Conservation (phyloP, 2,797 vertebrate genomes). For the Allenopithecus nigroviridis region DNA sequence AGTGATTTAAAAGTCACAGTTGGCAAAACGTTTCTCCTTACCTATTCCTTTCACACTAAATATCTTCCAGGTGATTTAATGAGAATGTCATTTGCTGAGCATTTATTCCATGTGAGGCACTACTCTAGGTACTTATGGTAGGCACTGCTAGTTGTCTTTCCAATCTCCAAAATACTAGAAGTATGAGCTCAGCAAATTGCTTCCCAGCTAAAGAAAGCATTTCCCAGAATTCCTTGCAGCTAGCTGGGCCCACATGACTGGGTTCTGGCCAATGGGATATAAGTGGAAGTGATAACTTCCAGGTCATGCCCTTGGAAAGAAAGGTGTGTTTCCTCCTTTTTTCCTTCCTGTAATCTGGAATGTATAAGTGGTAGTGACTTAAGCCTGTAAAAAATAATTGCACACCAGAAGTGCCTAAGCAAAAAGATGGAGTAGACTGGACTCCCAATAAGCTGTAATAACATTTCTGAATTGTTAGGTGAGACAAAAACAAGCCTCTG, state of each 20-base stretch:
- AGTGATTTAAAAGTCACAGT: background rate
- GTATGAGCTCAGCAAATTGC: background rate
- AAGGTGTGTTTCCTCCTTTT: background rate
- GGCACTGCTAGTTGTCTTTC: background rate
- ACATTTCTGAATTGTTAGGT: background rate
- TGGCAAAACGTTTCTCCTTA: constrained; percentile 6
- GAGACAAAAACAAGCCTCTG: background rate
- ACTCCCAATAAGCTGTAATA: background rate
- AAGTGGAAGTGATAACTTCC: background rate
- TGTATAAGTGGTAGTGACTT: background rate
- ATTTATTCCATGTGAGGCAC: background rate
- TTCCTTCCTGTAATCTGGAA: background rate
- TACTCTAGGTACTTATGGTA: background rate
- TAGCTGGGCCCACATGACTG: background rate
- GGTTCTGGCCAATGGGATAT: background rate
- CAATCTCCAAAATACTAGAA: background rate
- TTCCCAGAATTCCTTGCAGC: constrained; percentile 18
- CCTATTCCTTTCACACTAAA: background rate
- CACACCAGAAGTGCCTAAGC: background rate
- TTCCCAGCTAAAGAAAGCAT: background rate
- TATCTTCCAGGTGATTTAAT: constrained; percentile 15
- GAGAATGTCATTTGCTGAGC: background rate
- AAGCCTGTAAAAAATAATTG: background rate
- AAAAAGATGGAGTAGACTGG: background rate
- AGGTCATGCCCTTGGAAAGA: background rate